Evolutionary conservation across 2,113 vertebrate genomes (phyloP), one percentile per base, ranked within the genome.

Genomic region (Dasyurus viverrinus): DNA sequence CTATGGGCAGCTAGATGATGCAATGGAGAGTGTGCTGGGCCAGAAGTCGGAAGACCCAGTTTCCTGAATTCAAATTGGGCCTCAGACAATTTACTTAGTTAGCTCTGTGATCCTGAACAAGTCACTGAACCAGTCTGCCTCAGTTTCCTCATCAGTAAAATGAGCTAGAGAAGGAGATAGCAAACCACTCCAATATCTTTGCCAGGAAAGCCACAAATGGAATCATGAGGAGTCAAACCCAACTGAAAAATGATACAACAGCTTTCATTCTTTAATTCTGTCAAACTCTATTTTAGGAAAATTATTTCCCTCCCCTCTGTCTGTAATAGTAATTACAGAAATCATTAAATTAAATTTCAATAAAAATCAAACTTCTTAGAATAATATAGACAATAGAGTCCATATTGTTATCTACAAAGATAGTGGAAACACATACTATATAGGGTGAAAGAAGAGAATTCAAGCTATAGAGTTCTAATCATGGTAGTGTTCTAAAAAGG

Each of bases 361-460:
- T 89, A 55, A 96, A 54, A 52, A 48, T 48, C 52, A 36, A 96
- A 92, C 76, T 60, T 4, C 11, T 92, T 16, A 92, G 92, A 93
- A 95, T 2, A 93, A 53, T 50, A 92, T 23, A 95, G 93, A 94
- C 92, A 95, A 30, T 16, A 93, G n/a, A 96, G 91, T 19, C 19
- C 53, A 95, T 54, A 92, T 0, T 54, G 53, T 27, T 89, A 93
- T 2, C 27, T 46, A 30, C 93, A 94, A 95, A 96, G 84, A 25
- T 97, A 95, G 91, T 26, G 30, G 53, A 93, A 93, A 92, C 53
- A 95, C 55, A 30, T 93, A 54, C 46, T 94, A 92, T 95, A 50
- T 30, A 93, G 2, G 90, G 8, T 57, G 50, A 68, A 89, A 50
- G n/a, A 84, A 92, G 46, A 25, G 89, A 93, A 76, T 50, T 42